A percentile compares a stretch with the other conserved stretches of the same genome.
phyloP scores from a whole-genome alignment of 2,888 invertebrate genomes.

The Synergus japonicus region DNA sequence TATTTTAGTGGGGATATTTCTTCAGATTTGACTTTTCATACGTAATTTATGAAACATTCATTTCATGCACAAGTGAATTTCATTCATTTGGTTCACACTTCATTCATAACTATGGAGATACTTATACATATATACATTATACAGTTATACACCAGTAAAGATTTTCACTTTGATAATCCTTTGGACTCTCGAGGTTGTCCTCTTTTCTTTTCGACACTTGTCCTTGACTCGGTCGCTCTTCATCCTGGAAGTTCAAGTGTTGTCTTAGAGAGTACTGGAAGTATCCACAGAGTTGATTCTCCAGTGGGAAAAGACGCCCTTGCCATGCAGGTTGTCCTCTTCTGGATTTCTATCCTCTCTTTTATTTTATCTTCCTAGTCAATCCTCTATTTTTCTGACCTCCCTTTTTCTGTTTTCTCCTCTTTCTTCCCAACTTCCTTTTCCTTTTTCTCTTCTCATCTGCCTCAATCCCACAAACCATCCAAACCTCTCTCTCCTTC shows the following conservation, averaged over 20 bases:
- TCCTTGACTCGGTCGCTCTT: conserved; percentile 18
- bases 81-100: too few species aligned
- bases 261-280: conserved; percentile 20
- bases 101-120: too few species aligned
- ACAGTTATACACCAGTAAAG: neutral
- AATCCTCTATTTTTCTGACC: neutral
- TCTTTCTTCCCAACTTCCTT: neutral
- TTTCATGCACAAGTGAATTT: neutral
- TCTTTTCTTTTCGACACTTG: conserved; percentile 3
- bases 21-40: conserved; percentile 1
- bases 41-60: neutral
- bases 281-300: conserved; percentile 21
- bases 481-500: conserved; percentile 43
- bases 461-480: neutral
- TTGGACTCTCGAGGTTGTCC: neutral
- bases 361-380: conserved; percentile 8
- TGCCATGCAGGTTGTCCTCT: conserved; percentile 21
- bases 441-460: neutral
- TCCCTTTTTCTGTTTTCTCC: neutral
- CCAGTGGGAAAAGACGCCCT: conserved; percentile 18
- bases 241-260: conserved; percentile 21
- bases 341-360: neutral
- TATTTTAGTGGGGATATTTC: neutral
- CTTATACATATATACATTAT: too few species aligned
- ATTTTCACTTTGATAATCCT: neutral